Percentiles rank a stretch among this genome's conserved stretches.
Conservation (phyloP, 2,113 vertebrate species). For the Macrotis lagotis region DNA sequence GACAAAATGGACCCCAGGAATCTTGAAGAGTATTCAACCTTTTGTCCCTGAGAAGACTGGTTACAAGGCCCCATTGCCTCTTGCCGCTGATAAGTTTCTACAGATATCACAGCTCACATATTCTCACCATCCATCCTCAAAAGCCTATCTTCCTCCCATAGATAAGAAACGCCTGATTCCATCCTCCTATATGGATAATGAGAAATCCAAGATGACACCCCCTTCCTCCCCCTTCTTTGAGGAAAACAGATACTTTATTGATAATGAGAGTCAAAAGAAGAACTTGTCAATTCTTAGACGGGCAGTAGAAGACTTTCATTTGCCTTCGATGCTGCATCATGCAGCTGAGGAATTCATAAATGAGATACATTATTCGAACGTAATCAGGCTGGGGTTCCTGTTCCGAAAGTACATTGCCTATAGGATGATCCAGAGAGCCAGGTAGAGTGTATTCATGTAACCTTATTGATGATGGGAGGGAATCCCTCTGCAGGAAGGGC, state of each 20-base stretch:
- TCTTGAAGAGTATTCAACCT: constrained; percentile 45
- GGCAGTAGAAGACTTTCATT: constrained; percentile 44
- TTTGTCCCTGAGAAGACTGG: neutral
- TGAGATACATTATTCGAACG: constrained; percentile 60
- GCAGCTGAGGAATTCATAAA: constrained; percentile 63
- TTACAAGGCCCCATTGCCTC: constrained; percentile 23
- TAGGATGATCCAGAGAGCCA: constrained; percentile 71
- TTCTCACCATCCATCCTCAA: constrained; percentile 37
- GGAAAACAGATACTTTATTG: constrained; percentile 70
- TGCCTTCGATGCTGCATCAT: constrained; percentile 52
- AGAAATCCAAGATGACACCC: constrained; percentile 48
- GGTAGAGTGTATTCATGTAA: constrained; percentile 57
- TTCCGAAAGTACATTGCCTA: constrained; percentile 76
- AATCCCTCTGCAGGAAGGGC: constrained; percentile 11
- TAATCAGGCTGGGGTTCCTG: constrained; percentile 71
- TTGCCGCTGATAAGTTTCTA: constrained; percentile 24
- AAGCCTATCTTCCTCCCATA: constrained; percentile 47
- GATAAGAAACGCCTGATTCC: constrained; percentile 35
- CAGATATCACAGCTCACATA: constrained; percentile 19
- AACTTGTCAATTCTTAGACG: constrained; percentile 73
- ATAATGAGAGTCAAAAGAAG: constrained; percentile 74
- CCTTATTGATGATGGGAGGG: neutral
- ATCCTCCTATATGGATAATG: constrained; percentile 39
- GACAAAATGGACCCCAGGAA: neutral
- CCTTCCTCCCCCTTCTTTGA: constrained; percentile 14